phyloP scores from a whole-genome alignment of 2,113 vertebrate genomes.

The Heterotilapia buettikoferi region DNA sequence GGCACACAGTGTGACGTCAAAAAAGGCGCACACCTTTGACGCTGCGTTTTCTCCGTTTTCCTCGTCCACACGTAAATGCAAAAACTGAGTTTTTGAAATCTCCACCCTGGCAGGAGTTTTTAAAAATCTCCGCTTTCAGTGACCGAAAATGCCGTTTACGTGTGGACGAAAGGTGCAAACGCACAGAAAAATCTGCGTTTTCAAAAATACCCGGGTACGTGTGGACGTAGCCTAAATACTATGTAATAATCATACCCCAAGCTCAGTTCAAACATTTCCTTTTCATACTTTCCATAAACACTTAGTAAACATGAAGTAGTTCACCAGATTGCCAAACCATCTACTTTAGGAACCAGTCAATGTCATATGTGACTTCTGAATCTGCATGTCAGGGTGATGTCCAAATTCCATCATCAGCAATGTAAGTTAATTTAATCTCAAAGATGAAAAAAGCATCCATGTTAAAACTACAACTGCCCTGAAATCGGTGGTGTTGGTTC shows the following conservation, averaged over 20 bases:
- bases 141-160: too few species aligned
- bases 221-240: background rate
- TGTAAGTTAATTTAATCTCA: background rate
- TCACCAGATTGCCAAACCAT: background rate
- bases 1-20: too few species aligned
- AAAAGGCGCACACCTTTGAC: too few species aligned
- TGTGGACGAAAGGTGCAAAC: too few species aligned
- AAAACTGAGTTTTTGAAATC: too few species aligned
- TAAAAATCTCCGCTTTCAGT: too few species aligned
- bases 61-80: too few species aligned
- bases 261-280: background rate
- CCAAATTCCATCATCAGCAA: background rate
- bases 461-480: background rate
- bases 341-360: background rate
- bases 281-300: background rate
- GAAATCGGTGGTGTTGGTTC: background rate
- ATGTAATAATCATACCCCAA: background rate
- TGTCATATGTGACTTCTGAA: background rate
- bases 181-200: background rate
- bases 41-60: too few species aligned
- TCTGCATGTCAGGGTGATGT: background rate
- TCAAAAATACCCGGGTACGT: background rate
- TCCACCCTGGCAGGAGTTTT: too few species aligned
- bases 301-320: background rate
- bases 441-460: background rate